Percentiles rank a stretch among this genome's conserved stretches.
Evolutionary conservation across 2,888 invertebrate species (phyloP).

Genomic region (Melieria crassipennis): DNA sequence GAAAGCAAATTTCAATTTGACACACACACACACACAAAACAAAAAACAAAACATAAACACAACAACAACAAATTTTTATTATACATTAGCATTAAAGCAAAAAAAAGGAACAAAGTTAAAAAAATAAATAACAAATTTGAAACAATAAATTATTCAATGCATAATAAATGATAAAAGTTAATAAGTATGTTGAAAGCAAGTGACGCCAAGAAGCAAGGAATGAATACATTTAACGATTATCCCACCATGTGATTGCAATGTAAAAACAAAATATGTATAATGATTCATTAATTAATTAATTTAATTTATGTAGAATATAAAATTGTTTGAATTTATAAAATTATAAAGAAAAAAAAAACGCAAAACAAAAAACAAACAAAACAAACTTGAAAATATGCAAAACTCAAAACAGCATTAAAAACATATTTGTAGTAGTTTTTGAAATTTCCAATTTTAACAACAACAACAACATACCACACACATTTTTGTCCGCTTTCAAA

Average conservation of each 20-base stretch:
- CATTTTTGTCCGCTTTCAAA: too few species aligned
- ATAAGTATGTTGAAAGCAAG: too few species aligned
- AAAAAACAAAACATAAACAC: not conserved
- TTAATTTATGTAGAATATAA: slow-evolving; percentile 31
- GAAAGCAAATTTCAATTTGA: too few species aligned
- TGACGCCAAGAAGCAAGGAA: too few species aligned
- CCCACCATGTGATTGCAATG: slow-evolving; percentile 58
- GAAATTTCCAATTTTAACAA: too few species aligned
- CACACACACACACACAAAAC: too few species aligned
- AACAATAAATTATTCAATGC: slow-evolving; percentile 20
- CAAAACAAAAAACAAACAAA: not conserved
- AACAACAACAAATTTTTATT: not conserved
- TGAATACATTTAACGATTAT: slow-evolving; percentile 56
- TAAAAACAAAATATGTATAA: slow-evolving; percentile 26
- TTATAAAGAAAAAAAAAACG: not conserved
- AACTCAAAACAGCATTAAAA: slow-evolving; percentile 18
- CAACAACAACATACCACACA: too few species aligned
- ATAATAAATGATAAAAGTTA: slow-evolving; percentile 50
- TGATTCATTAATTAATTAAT: slow-evolving; percentile 31
- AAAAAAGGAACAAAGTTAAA: slow-evolving; percentile 11
- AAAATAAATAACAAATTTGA: slow-evolving; percentile 13
- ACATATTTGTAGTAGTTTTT: too few species aligned
- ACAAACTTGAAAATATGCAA: slow-evolving; percentile 28
- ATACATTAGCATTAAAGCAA: slow-evolving; percentile 9
- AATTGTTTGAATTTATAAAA: slow-evolving; percentile 10